These are phyloP conservation scores for Ellobium chinense DNA, from an alignment of 2,888 invertebrate species.

Conservation along the genomic window DNA sequence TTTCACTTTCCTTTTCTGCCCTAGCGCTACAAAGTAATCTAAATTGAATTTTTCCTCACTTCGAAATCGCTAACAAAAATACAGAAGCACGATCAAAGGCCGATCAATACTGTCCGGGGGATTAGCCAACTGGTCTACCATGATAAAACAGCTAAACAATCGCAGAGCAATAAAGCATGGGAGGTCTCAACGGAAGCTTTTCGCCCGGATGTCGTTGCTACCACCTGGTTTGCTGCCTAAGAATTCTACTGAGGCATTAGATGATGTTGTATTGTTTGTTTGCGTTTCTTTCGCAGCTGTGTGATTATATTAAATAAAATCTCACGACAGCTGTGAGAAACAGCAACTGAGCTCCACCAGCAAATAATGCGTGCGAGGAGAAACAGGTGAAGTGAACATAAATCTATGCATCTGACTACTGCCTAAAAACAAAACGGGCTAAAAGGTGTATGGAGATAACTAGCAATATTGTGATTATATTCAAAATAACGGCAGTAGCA, in stretches of 20 bases:
- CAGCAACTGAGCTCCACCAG: too few relatives aligned
- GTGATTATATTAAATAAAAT: too few relatives aligned
- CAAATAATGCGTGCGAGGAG: too few relatives aligned
- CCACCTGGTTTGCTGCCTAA: not conserved
- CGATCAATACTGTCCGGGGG: slow-evolving; percentile 12
- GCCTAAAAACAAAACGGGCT: too few relatives aligned
- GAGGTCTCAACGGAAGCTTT: not conserved
- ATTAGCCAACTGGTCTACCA: not conserved
- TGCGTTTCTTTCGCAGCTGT: too few relatives aligned
- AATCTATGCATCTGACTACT: too few relatives aligned
- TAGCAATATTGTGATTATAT: too few relatives aligned
- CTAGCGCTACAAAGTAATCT: not conserved
- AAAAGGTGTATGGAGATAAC: too few relatives aligned
- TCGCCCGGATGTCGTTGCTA: not conserved
- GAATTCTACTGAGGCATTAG: not conserved
- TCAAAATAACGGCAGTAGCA: too few relatives aligned
- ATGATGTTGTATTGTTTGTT: too few relatives aligned
- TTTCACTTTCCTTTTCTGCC: not conserved
- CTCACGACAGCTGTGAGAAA: too few relatives aligned
- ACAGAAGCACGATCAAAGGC: not conserved
- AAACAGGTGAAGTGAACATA: too few relatives aligned
- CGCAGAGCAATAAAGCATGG: not conserved
- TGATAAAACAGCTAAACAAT: not conserved
- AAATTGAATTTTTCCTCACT: not conserved
- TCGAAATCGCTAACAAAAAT: not conserved